phyloP scores from a whole-genome alignment of 2,888 invertebrate genomes.

The Bimastos eiseni region DNA sequence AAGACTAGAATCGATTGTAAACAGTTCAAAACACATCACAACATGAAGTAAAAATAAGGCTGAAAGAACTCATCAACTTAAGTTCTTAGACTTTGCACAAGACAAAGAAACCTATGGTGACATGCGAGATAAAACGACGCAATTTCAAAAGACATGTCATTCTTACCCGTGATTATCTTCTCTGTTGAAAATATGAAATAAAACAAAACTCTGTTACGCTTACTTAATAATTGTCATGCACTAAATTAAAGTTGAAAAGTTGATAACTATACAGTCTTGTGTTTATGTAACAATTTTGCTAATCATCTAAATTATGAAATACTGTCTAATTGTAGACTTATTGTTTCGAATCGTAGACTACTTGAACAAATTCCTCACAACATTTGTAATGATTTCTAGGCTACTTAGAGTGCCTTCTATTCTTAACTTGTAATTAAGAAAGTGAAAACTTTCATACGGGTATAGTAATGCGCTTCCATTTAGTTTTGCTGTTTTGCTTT shows the following conservation, averaged over 20 bases:
- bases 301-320: background rate
- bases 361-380: background rate
- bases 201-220: background rate
- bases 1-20: background rate
- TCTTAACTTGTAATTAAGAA: too few relatives aligned
- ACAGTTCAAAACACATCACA: background rate
- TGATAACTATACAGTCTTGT: background rate
- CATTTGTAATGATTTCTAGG: too few relatives aligned
- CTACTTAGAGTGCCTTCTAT: too few relatives aligned
- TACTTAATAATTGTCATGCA: background rate
- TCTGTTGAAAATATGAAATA: background rate
- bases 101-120: background rate
- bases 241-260: background rate
- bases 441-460: too few relatives aligned
- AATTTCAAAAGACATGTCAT: background rate
- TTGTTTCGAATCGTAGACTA: background rate
- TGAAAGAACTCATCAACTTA: background rate
- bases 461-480: too few relatives aligned
- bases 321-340: background rate
- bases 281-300: background rate
- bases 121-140: background rate
- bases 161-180: constrained; percentile 13
- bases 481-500: too few relatives aligned
- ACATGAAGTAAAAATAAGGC: background rate
- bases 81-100: background rate